phyloP scores from a whole-genome alignment of 2,888 invertebrate species.

The Zygogramma bicolorata region DNA sequence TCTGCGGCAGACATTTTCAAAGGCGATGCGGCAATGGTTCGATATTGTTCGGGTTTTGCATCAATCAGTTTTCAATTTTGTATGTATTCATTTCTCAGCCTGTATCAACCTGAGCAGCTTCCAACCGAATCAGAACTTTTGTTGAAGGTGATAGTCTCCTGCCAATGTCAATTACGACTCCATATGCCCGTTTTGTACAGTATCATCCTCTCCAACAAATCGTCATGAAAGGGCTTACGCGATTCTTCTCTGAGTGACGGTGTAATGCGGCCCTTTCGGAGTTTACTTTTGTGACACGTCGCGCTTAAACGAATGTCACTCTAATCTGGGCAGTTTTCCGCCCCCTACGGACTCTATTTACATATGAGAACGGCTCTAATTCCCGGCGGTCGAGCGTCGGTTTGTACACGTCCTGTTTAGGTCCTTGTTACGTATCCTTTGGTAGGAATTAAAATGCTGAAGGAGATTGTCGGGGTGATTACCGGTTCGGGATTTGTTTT shows the following conservation, averaged over 20 bases:
- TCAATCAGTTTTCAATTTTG: too few relatives aligned
- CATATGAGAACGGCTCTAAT: slow-evolving; percentile 45
- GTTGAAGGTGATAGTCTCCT: too few relatives aligned
- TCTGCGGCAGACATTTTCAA: too few relatives aligned
- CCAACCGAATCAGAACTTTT: too few relatives aligned
- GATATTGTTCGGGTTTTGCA: too few relatives aligned
- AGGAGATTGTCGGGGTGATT: slow-evolving; percentile 37
- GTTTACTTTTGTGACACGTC: slow-evolving; percentile 51
- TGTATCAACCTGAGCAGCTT: too few relatives aligned
- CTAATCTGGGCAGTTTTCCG: slow-evolving; percentile 52
- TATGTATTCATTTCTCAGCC: too few relatives aligned
- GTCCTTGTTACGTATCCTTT: slow-evolving; percentile 40
- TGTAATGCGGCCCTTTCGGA: slow-evolving; percentile 49
- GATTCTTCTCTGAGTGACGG: slow-evolving; percentile 50
- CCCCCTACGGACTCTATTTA: slow-evolving; percentile 46
- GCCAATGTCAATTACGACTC: not conserved
- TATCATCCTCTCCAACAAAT: slow-evolving; percentile 21
- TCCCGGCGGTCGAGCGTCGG: slow-evolving; percentile 39
- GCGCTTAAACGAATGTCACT: slow-evolving; percentile 53
- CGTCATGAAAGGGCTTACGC: slow-evolving; percentile 34
- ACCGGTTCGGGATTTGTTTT: slow-evolving; percentile 13
- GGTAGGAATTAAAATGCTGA: slow-evolving; percentile 39
- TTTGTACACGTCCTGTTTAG: slow-evolving; percentile 40
- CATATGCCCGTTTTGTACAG: not conserved
- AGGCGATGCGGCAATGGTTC: too few relatives aligned